Base-by-base conservation (phyloP, 2,888 invertebrate species). In the Stenolophus ochropezus region DNA sequence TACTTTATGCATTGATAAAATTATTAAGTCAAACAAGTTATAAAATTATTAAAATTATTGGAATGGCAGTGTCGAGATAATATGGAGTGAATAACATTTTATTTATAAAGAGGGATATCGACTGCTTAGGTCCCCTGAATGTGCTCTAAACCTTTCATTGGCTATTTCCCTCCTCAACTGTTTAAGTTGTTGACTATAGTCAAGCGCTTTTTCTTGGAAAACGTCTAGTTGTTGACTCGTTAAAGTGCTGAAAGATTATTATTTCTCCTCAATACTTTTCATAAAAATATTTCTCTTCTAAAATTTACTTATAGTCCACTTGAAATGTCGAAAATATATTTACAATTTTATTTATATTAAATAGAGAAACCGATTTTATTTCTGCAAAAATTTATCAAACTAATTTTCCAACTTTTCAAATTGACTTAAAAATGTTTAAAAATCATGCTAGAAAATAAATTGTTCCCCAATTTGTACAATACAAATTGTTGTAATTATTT, bases 151-250 rank as follows among this genome's bases (percentile, higher is more conserved):
- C 82, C 91, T 87, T 85, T 91, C 91, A 82, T 91, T 91, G 1
- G 91, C 91, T 23, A 92, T 89, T 84, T 91, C 90, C 82, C 91
- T 87, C 53, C 91, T 89, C 23, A 92, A 88, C 65, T 91, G 90
- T 82, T 89, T 89, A 80, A 91, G 90, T 86, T 91, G 91, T 83
- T 90, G 90, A 80, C 89, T 90, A 83, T 91, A 91, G 58, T 91
- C 91, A 21, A 90, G 88, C 14, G 91, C 90, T 85, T 91, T 91
- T 83, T 89, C 89, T 85, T 92, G 91, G 83, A 90, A 91, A 56
- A 90, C 88, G 58, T 91, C 89, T 56, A 91, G 85, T 82, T 91
- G 91, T 47, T 89, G 87, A 0, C 90, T 87, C 82, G 90, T 89
- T 16, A 84, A 82, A 4, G 86, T 86, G 84, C 90, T 90, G 77